Evolutionary conservation across 2,888 invertebrate genomes (phyloP).

Genomic region (Drosophila cracens): DNA sequence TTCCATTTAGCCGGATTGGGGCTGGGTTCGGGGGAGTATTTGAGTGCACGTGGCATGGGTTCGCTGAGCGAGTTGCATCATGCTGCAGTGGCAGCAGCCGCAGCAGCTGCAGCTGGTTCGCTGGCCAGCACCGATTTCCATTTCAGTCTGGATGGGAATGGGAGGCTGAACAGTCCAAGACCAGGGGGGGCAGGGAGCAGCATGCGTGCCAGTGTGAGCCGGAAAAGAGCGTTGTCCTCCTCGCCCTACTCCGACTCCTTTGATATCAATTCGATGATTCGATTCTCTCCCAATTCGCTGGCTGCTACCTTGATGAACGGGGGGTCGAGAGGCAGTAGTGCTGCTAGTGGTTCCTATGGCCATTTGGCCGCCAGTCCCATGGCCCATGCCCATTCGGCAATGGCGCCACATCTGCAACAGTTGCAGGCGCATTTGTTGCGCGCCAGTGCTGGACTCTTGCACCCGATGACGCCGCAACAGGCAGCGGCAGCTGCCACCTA

Average conservation of each 20-base stretch:
- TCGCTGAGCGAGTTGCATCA: slow-evolving; percentile 86
- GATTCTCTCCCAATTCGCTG: slow-evolving; percentile 96
- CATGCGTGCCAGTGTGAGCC: slow-evolving; percentile 88
- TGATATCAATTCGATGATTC: slow-evolving; percentile 97
- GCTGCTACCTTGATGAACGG: slow-evolving; percentile 91
- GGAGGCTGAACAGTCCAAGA: slow-evolving; percentile 89
- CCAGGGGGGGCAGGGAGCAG: slow-evolving; percentile 85
- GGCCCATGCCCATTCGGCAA: slow-evolving; percentile 85
- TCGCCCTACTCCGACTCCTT: slow-evolving; percentile 98
- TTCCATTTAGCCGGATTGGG: slow-evolving; percentile 86
- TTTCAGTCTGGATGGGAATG: slow-evolving; percentile 93
- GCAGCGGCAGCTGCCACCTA: slow-evolving; percentile 78
- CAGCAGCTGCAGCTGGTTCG: slow-evolving; percentile 86
- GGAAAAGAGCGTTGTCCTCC: slow-evolving; percentile 96
- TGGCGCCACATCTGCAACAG: slow-evolving; percentile 89
- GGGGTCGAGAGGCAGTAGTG: slow-evolving; percentile 90
- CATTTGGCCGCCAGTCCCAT: slow-evolving; percentile 97
- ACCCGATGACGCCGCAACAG: slow-evolving; percentile 83
- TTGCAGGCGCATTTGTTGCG: slow-evolving; percentile 92
- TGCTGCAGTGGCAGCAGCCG: slow-evolving; percentile 83
- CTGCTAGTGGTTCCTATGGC: slow-evolving; percentile 97
- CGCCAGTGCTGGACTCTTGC: slow-evolving; percentile 85
- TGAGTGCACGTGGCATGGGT: slow-evolving; percentile 86
- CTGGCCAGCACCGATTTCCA: slow-evolving; percentile 95
- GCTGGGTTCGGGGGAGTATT: slow-evolving; percentile 87